phyloP scores from a whole-genome alignment of 2,888 invertebrate genomes.

The Ypsolopha sequella region DNA sequence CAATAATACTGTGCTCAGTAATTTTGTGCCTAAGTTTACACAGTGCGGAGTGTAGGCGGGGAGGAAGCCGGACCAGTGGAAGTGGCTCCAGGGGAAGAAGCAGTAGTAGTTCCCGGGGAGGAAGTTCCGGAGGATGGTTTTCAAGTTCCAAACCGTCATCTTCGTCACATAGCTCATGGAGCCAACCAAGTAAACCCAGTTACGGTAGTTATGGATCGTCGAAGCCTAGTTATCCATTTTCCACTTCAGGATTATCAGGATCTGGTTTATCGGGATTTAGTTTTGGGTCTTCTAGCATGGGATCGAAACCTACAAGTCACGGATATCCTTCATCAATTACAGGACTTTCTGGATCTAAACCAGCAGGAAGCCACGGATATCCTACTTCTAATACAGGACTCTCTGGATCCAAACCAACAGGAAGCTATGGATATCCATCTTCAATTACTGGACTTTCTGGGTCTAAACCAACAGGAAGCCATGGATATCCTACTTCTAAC shows the following conservation, averaged over 20 bases:
- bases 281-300: not conserved
- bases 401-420: constrained; percentile 14
- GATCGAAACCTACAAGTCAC: constrained; percentile 2
- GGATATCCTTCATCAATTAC: not conserved
- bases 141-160: not conserved
- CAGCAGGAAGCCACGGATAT: constrained; percentile 29
- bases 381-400: constrained; percentile 27
- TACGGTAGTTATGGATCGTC: too few relatives aligned
- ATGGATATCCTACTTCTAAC: constrained; percentile 4
- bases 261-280: not conserved
- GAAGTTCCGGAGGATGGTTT: not conserved
- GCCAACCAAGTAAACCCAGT: too few relatives aligned
- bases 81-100: too few relatives aligned
- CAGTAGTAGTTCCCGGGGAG: not conserved
- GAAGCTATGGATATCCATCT: not conserved
- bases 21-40: not conserved
- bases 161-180: not conserved
- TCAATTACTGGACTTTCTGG: constrained; percentile 3
- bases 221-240: too few relatives aligned
- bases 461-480: not conserved
- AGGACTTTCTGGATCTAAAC: constrained; percentile 14
- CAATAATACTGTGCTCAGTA: not conserved
- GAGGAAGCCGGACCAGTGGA: not conserved
- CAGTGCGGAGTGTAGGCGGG: not conserved
- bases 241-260: too few relatives aligned